Percentiles rank a stretch among this genome's conserved stretches.
phyloP scores from a whole-genome alignment of 2,888 invertebrate genomes.

The Callimorpha dominula region DNA sequence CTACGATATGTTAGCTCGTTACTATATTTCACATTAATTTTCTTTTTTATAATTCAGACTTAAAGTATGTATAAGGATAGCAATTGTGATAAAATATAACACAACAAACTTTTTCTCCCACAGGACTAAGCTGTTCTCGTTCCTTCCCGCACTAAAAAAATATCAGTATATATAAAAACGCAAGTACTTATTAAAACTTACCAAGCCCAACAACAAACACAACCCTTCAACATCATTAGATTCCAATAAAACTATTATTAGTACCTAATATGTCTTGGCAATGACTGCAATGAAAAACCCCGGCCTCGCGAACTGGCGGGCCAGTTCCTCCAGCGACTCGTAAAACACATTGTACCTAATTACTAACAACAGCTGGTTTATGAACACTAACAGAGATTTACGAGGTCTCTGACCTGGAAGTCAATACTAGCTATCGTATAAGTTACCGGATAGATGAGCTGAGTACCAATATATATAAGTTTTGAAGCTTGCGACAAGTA shows the following conservation, averaged over 20 bases:
- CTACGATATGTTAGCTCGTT: too few species aligned
- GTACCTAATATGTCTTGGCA: slow-evolving; percentile 4
- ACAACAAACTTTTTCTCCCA: too few species aligned
- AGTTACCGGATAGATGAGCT: not conserved
- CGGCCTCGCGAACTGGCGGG: slow-evolving; percentile 2
- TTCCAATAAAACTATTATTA: slow-evolving; percentile 9
- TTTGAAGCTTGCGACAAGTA: not conserved
- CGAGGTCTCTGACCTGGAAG: slow-evolving; percentile 42
- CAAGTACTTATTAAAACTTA: not conserved
- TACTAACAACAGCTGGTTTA: slow-evolving; percentile 40
- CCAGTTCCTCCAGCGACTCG: slow-evolving; percentile 5
- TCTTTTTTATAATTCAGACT: too few species aligned
- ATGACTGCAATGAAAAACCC: slow-evolving; percentile 5
- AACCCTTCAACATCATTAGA: not conserved
- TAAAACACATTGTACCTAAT: slow-evolving; percentile 35
- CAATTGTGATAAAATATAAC: too few species aligned
- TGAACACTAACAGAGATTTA: slow-evolving; percentile 44
- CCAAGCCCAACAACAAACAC: not conserved
- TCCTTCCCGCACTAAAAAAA: not conserved
- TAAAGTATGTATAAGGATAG: too few species aligned
- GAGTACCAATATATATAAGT: not conserved
- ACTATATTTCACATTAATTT: too few species aligned
- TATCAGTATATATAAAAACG: not conserved
- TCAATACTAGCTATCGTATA: not conserved
- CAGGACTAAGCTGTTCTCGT: too few species aligned